phyloP scores from a whole-genome alignment of 2,797 vertebrate genomes.

The Lepus oiostolus region DNA sequence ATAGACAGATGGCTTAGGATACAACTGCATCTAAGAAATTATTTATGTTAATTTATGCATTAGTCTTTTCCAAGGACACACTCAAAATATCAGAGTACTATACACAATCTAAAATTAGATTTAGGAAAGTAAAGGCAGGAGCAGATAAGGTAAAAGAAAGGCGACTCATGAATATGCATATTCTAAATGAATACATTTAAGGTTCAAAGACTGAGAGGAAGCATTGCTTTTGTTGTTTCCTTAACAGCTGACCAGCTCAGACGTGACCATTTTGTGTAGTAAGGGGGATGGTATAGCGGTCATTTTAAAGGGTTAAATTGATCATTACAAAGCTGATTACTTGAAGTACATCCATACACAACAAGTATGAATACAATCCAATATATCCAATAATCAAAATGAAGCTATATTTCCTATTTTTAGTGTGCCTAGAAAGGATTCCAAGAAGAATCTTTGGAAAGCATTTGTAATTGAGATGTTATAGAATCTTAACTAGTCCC shows the following conservation, averaged over 20 bases:
- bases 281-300: not conserved
- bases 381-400: not conserved
- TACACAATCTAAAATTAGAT: conserved; percentile 79
- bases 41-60: conserved; percentile 84
- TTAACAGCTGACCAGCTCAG: conserved; percentile 48
- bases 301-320: not conserved
- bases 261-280: not conserved
- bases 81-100: conserved; percentile 83
- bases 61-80: conserved; percentile 82
- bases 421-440: not conserved
- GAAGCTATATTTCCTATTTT: not conserved
- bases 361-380: not conserved
- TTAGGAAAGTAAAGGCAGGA: conserved; percentile 77
- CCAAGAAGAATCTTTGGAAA: conserved; percentile 21
- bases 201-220: conserved; percentile 35
- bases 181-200: conserved; percentile 70
- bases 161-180: conserved; percentile 79
- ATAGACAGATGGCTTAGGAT: conserved; percentile 78
- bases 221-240: conserved; percentile 45
- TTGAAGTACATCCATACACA: not conserved
- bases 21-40: conserved; percentile 66
- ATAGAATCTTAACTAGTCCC: not conserved
- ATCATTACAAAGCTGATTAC: not conserved
- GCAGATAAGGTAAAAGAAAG: conserved; percentile 78
- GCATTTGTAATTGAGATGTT: not conserved